Evolutionary conservation across 2,888 invertebrate genomes (phyloP), one percentile per base, ranked within the genome.

Genomic region (Rhorus exstirpatorius): DNA sequence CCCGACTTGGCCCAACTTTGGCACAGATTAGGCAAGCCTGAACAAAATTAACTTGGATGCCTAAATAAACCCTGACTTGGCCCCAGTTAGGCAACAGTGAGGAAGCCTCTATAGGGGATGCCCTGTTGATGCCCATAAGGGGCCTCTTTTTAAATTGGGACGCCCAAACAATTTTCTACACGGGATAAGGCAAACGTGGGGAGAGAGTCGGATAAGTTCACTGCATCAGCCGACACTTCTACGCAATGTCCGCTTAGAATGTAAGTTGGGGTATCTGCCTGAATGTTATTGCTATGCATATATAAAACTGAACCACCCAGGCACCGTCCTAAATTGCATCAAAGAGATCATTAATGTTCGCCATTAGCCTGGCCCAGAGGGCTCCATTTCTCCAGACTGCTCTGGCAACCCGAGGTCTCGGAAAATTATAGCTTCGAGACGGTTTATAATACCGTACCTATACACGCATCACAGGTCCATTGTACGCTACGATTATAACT

Each of bases 301-400:
- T 44, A 26, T 31, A 26, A 14, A 46, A 75, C 12, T 31, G 76
- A 38, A 44, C 49, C 10, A n/a, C n/a, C n/a, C 44, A 24, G 53
- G 67, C 44, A 70, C 41, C 61, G 14, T 51, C n/a, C 53, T 21
- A 81, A 83, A 83, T 78, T 78, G 78, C 81, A 72, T 84, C 83
- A 83, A 83, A 84, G 84, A 79, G 80, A 79, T 81, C 72, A 71
- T 79, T 83, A 81, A 84, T 79, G 81, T 55, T 24, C 26, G 58
- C 70, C 79, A 80, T 79, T 80, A 77, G 14, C 53, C 65, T 44
- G 55, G 60, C 38, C 31, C 58, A n/a, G 38, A n/a, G n/a, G n/a
- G n/a, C n/a, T 14, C 53, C 65, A 19, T 12, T 46, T 76, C 61
- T 76, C 41, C 35, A 12, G 21, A 55, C 26, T 26, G 61, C 24